phyloP scores from a whole-genome alignment of 1,140 invertebrate genomes.

The Eurosta solidaginis region DNA sequence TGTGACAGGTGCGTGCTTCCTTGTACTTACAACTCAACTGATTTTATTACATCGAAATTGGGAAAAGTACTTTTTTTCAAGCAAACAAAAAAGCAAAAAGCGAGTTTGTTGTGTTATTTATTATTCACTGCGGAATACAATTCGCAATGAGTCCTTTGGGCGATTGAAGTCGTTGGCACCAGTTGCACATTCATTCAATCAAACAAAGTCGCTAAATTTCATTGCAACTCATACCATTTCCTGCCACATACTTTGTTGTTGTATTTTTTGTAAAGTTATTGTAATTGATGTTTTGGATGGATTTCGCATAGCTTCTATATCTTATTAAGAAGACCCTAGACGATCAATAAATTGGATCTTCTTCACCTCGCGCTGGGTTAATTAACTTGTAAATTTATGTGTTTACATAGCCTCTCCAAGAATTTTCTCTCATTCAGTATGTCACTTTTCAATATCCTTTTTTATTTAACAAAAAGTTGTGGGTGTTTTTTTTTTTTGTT shows the following conservation, averaged over 20 bases:
- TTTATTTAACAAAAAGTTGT: neutral
- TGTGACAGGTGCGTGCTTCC: constrained; percentile 23
- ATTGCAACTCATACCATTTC: neutral
- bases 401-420: neutral
- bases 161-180: constrained; percentile 13
- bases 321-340: neutral
- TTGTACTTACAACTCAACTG: constrained; percentile 11
- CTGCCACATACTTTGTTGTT: neutral
- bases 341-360: no score
- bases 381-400: constrained; percentile 8
- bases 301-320: neutral
- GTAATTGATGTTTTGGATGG: neutral
- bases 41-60: constrained; percentile 24
- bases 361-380: neutral
- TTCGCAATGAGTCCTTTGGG: constrained; percentile 16
- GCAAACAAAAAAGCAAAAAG: neutral
- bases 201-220: neutral
- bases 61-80: neutral
- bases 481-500: neutral
- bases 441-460: neutral
- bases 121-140: constrained; percentile 15
- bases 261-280: neutral
- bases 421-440: neutral
- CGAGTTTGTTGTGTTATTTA: neutral
- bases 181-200: neutral